Percentiles rank a stretch among this genome's conserved stretches.
Evolutionary conservation across 2,888 invertebrate species (phyloP).

Genomic region (Cerceris rybyensis): DNA sequence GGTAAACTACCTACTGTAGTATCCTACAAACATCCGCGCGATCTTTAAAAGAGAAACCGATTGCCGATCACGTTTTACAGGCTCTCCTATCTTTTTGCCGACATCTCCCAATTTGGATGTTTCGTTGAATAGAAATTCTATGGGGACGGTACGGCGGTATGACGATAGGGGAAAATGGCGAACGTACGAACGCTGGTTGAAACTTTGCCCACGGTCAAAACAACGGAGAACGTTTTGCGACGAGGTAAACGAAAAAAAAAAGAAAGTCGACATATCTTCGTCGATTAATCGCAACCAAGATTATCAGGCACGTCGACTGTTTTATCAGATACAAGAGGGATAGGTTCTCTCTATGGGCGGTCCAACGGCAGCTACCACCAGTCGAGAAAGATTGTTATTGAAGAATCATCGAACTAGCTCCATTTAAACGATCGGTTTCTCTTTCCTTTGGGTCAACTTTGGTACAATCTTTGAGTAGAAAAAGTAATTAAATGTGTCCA

Average conservation of each 20-base stretch:
- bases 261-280: conserved; percentile 39
- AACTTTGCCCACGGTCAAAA: conserved; percentile 9
- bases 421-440: conserved; percentile 45
- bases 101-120: conserved; percentile 1
- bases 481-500: conserved; percentile 64
- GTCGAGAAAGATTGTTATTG: conserved; percentile 24
- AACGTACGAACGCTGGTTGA: too few relatives aligned
- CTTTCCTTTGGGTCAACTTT: conserved; percentile 28
- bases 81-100: neutral
- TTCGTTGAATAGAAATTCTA: conserved; percentile 8
- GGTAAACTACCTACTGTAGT: neutral
- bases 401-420: conserved; percentile 33
- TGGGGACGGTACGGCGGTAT: neutral
- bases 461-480: conserved; percentile 45
- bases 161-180: too few relatives aligned
- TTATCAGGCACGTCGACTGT: conserved; percentile 50
- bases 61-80: too few relatives aligned
- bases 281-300: conserved; percentile 59
- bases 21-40: neutral
- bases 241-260: neutral
- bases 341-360: conserved; percentile 58
- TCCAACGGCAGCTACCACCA: conserved; percentile 33
- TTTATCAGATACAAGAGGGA: conserved; percentile 56
- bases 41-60: conserved; percentile 5
- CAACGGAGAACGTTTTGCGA: conserved; percentile 21